Base-by-base conservation (phyloP, 2,113 vertebrate genomes). In the Recurvirostra avosetta region DNA sequence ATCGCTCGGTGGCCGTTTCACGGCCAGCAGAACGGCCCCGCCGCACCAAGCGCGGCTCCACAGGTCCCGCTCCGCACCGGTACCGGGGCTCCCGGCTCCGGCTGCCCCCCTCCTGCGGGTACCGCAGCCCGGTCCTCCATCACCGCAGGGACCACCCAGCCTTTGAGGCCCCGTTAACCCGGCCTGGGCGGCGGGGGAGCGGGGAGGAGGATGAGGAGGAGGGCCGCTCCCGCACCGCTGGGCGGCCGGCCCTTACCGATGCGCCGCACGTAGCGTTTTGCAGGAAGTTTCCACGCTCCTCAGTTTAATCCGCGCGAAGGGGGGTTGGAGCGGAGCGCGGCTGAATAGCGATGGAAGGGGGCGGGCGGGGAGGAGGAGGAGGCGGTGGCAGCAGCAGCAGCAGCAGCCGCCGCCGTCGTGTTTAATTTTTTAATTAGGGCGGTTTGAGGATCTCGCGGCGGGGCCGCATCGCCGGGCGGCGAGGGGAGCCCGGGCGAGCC, bases 241-340 rank as follows among this genome's bases (percentile, higher is more conserved):
- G 11, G 91, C 68, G 23, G 88, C 70, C 43, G 71, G 93, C 80
- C 62, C 74, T 97, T 97, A 92, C 68, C 78, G 88, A 97, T 97
- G 97, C 92, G 87, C 96, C 78, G 93, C 96, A 96, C 91, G 90
- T 96, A 96, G 83, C 34, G 74, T 83, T 96, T 91, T 88, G 92
- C 83, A 95, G 97, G 97, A 97, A 95, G 88, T 97, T 97, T 97
- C 95, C 94, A 96, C 74, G 92, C 85, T 93, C 86, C 96, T 52
- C 81, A 12, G 68, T 66, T 84, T 75, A 84, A 87, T 90, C 88
- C 61, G 80, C 10, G 93, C 79, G 36, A 66, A 40, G 27, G 27
- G 38, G 62, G 27, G 55, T 15, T 66, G 73, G 77, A 89, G 93
- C 70, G 74, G 93, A 90, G 87, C 63, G 75, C 84, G 58, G 65